Conservation (phyloP, 2,888 invertebrate genomes). For the Mythimna vitellina region DNA sequence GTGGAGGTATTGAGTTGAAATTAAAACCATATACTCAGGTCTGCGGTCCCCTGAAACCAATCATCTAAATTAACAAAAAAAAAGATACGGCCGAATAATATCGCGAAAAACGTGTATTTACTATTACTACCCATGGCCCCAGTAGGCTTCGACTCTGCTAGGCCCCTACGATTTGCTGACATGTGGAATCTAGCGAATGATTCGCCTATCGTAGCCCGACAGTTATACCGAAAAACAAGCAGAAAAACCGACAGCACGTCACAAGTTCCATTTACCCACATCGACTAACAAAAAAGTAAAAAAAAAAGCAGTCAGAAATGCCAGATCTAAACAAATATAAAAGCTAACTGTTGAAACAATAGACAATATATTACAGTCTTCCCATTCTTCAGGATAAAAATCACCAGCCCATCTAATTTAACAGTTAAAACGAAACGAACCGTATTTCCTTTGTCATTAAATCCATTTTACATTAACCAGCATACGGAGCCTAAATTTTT, state of each 20-base stretch:
- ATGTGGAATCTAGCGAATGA: background rate
- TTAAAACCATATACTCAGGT: too few species aligned
- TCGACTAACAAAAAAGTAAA: background rate
- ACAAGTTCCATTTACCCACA: constrained; percentile 11
- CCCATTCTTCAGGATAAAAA: constrained; percentile 43
- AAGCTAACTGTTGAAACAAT: constrained; percentile 48
- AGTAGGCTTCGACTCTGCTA: too few species aligned
- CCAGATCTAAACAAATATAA: constrained; percentile 50
- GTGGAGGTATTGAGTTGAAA: too few species aligned
- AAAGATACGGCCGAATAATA: too few species aligned
- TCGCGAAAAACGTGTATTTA: too few species aligned
- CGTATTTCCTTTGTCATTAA: constrained; percentile 37
- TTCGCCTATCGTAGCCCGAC: background rate
- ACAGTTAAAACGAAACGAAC: constrained; percentile 48
- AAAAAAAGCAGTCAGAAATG: constrained; percentile 17
- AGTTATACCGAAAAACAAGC: background rate
- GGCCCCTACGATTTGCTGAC: too few species aligned
- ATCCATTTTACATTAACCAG: constrained; percentile 33
- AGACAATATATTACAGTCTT: constrained; percentile 53
- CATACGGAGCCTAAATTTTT: constrained; percentile 33
- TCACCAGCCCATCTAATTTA: constrained; percentile 50
- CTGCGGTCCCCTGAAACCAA: too few species aligned
- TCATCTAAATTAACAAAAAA: too few species aligned
- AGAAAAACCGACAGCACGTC: background rate
- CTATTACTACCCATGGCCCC: too few species aligned